Conservation (phyloP, 2,797 vertebrate species). For the Microctenopoma stevenorrisi region DNA sequence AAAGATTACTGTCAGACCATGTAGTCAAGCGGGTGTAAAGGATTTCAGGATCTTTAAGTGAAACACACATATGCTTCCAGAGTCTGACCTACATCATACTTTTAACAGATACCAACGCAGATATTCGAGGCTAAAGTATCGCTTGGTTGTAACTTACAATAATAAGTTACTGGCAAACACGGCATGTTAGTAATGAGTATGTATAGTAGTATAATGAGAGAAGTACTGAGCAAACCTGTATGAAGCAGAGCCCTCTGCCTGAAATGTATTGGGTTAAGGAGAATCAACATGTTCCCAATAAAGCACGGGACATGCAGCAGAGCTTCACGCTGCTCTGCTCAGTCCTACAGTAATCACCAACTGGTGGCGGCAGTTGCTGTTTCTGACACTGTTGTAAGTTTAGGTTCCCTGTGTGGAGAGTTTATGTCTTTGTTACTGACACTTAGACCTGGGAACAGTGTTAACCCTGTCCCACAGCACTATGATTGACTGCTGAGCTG, state of each 20-base stretch:
- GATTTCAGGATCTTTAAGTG: constrained; percentile 30
- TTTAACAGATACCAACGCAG: not conserved
- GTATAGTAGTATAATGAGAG: too few relatives aligned
- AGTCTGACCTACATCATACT: not conserved
- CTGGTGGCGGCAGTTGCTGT: constrained; percentile 25
- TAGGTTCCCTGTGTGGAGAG: constrained; percentile 36
- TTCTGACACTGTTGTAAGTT: constrained; percentile 49
- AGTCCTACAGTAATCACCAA: constrained; percentile 31
- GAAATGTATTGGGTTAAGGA: not conserved
- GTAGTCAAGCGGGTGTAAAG: constrained; percentile 41
- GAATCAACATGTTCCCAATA: not conserved
- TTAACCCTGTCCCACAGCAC: constrained; percentile 58
- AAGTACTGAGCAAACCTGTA: not conserved
- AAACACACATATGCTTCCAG: constrained; percentile 18
- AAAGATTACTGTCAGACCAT: constrained; percentile 50
- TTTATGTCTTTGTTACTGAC: constrained; percentile 68
- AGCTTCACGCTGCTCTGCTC: constrained; percentile 22
- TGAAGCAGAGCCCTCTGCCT: not conserved
- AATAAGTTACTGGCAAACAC: not conserved
- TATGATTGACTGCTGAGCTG: constrained; percentile 70
- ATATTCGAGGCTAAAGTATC: not conserved
- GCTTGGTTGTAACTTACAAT: not conserved
- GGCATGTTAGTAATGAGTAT: too few relatives aligned
- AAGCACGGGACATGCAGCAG: constrained; percentile 16
- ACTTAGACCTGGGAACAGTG: constrained; percentile 67